phyloP scores from a whole-genome alignment of 1,140 invertebrate genomes.

The Charaxes varanes region DNA sequence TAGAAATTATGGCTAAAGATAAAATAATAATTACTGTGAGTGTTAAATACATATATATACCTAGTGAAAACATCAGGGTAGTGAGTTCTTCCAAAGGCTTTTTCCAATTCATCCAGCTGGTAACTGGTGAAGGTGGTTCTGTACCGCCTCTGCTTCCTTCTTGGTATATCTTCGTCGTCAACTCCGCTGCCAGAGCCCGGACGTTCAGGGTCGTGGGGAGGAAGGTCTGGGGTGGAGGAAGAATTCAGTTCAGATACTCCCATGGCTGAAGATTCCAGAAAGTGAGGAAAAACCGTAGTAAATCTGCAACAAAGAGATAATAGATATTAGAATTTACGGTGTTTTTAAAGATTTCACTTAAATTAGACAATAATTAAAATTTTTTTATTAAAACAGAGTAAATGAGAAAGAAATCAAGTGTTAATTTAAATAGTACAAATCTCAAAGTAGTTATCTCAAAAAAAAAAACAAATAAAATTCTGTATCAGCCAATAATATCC shows the following conservation, averaged over 20 bases:
- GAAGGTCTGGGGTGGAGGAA: constrained; percentile 60
- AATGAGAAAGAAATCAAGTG: no score
- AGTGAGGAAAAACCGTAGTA: constrained; percentile 1
- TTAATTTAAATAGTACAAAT: no score
- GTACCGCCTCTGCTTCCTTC: constrained; percentile 93
- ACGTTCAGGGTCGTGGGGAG: constrained; percentile 75
- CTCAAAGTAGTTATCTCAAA: no score
- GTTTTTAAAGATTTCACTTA: background rate
- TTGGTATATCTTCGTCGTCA: constrained; percentile 89
- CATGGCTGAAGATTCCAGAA: constrained; percentile 28
- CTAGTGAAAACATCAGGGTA: constrained; percentile 99
- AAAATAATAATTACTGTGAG: no score
- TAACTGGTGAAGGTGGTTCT: constrained; percentile 96
- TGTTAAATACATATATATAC: constrained; percentile 74
- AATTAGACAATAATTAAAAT: background rate
- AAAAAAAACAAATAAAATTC: no score
- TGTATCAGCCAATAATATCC: no score
- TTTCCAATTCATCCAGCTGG: constrained; percentile 97
- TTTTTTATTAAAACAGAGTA: no score
- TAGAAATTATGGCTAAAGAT: no score
- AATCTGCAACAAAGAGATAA: constrained; percentile 31
- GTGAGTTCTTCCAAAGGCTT: constrained; percentile 96
- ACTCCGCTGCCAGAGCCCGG: constrained; percentile 83
- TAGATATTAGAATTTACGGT: no score
- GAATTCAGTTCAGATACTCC: constrained; percentile 55